A percentile compares a stretch with the other conserved stretches of the same genome.
Conservation (phyloP, 1,140 invertebrate species). For the Zaprionus capensis region DNA sequence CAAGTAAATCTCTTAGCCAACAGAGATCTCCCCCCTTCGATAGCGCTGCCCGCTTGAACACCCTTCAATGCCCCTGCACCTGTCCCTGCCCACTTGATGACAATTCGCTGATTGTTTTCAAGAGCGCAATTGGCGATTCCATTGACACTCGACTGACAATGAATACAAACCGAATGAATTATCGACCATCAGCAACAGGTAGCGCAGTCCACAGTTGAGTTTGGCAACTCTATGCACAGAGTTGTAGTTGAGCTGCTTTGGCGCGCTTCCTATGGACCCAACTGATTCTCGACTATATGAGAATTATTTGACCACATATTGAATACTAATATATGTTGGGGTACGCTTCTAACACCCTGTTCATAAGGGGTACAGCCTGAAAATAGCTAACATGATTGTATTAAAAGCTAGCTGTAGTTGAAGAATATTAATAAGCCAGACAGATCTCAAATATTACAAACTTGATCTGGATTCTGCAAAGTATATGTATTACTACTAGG, state of each 20-base stretch:
- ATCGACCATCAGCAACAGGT: slow-evolving; percentile 30
- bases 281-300: slow-evolving; percentile 35
- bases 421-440: too few species aligned
- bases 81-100: slow-evolving; percentile 3
- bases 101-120: slow-evolving; percentile 46
- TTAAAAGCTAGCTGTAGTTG: neutral
- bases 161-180: slow-evolving; percentile 28
- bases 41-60: neutral
- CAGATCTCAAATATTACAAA: neutral
- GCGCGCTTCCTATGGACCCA: slow-evolving; percentile 30
- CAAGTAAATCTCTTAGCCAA: slow-evolving; percentile 19
- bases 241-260: neutral
- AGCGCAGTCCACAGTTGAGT: neutral
- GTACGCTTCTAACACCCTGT: neutral
- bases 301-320: slow-evolving; percentile 36
- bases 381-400: neutral
- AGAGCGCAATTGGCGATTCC: slow-evolving; percentile 45
- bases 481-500: neutral
- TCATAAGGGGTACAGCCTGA: neutral
- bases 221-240: neutral
- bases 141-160: slow-evolving; percentile 45
- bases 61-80: neutral
- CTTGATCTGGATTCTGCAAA: neutral
- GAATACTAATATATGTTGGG: neutral
- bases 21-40: neutral